These are phyloP conservation scores for Bilobella aurantiaca DNA, from an alignment of 1,140 invertebrate genomes.

Conservation along the genomic window DNA sequence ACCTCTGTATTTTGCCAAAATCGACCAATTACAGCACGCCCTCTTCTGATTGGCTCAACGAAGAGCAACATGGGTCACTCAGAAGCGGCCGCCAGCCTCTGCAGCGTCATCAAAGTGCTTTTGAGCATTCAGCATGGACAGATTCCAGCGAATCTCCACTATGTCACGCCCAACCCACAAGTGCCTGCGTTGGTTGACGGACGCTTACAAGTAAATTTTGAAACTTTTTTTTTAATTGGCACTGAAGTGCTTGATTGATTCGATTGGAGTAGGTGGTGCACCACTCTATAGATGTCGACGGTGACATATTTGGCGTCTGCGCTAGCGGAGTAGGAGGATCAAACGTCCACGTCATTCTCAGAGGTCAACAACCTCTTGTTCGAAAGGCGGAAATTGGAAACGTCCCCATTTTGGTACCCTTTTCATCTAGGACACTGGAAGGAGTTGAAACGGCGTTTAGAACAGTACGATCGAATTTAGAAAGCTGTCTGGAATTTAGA, in stretches of 20 bases:
- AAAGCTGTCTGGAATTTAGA: constrained; percentile 37
- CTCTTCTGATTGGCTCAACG: constrained; percentile 73
- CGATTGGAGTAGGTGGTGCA: constrained; percentile 26
- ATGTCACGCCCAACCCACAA: constrained; percentile 49
- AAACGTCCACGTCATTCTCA: constrained; percentile 48
- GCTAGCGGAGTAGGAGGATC: constrained; percentile 53
- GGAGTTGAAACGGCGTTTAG: constrained; percentile 43
- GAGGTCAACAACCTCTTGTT: constrained; percentile 16
- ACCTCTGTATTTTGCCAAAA: constrained; percentile 65
- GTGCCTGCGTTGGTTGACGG: constrained; percentile 39
- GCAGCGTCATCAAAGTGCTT: constrained; percentile 65
- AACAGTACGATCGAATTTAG: background rate
- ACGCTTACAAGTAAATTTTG: background rate
- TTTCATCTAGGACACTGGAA: constrained; percentile 45
- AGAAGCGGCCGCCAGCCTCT: constrained; percentile 78
- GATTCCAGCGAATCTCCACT: constrained; percentile 52
- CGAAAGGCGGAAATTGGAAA: background rate
- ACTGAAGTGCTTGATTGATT: constrained; percentile 34
- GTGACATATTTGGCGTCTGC: constrained; percentile 45
- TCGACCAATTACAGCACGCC: constrained; percentile 42
- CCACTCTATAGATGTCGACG: constrained; percentile 38
- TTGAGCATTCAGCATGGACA: constrained; percentile 44
- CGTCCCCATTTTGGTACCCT: constrained; percentile 39
- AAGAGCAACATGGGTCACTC: constrained; percentile 91
- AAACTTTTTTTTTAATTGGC: constrained; percentile 5